Conservation (phyloP, 2,113 vertebrate genomes). For the Hemichromis elongatus region DNA sequence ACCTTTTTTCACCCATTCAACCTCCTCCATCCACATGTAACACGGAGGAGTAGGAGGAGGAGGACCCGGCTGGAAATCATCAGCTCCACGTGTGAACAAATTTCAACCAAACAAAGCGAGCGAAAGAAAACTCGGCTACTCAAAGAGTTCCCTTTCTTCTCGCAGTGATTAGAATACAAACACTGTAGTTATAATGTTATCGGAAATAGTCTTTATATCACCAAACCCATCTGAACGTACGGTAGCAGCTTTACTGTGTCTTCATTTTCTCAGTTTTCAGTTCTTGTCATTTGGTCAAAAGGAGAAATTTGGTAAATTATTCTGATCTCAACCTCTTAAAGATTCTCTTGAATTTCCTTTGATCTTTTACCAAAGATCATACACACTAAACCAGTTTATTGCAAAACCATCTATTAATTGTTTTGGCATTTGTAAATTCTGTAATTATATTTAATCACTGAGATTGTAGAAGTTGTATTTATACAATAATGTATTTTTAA, state of each 20-base stretch:
- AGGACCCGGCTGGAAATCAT: constrained; percentile 31
- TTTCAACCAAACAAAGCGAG: constrained; percentile 36
- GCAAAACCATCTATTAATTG: neutral
- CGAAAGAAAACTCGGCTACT: constrained; percentile 15
- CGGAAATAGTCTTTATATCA: neutral
- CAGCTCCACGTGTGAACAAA: constrained; percentile 25
- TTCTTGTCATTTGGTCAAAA: neutral
- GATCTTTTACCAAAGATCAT: neutral
- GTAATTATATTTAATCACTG: neutral
- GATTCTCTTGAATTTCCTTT: neutral
- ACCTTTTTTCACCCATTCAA: constrained; percentile 28
- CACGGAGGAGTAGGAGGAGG: neutral
- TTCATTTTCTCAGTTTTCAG: neutral
- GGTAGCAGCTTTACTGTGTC: neutral
- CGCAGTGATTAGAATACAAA: neutral
- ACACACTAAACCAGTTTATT: neutral
- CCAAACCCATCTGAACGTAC: neutral
- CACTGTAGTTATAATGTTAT: neutral
- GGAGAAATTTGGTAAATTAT: neutral
- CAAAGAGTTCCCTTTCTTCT: neutral
- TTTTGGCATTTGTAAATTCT: neutral
- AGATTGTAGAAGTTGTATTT: neutral
- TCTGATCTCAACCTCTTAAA: neutral
- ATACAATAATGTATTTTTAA: neutral
- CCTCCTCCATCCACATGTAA: neutral